A percentile compares a stretch with the other conserved stretches of the same genome.
Evolutionary conservation across 2,888 invertebrate genomes (phyloP).

Genomic region (Sisyra terminalis): DNA sequence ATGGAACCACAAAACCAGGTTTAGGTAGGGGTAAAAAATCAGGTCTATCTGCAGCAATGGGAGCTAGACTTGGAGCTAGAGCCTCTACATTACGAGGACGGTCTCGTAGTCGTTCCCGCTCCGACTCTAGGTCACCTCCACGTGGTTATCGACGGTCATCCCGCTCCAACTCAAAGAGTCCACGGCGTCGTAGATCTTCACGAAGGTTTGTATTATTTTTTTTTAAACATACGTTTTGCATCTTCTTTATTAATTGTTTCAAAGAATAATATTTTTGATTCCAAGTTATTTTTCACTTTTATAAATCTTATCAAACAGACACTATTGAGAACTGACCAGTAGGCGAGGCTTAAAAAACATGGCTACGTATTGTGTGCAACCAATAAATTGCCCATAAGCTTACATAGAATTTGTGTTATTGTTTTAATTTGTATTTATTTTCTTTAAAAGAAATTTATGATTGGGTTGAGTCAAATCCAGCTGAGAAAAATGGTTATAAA

Average conservation of each 20-base stretch:
- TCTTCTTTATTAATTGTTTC: neutral
- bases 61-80: slow-evolving; percentile 37
- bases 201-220: slow-evolving; percentile 3
- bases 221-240: neutral
- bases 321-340: no score
- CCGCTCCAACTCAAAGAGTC: slow-evolving; percentile 23
- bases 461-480: no score
- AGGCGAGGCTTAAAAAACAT: no score
- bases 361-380: no score
- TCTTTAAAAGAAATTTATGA: no score
- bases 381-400: no score
- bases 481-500: no score
- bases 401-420: no score
- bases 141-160: slow-evolving; percentile 18
- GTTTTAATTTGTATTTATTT: no score
- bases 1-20: slow-evolving; percentile 23
- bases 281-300: no score
- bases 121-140: slow-evolving; percentile 20
- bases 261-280: no score
- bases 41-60: slow-evolving; percentile 38
- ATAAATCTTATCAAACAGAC: no score
- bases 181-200: slow-evolving; percentile 4
- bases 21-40: slow-evolving; percentile 20
- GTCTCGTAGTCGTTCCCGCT: slow-evolving; percentile 22
- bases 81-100: slow-evolving; percentile 25